These are phyloP conservation scores for Parascotia fuliginaria DNA, from an alignment of 2,888 invertebrate species.

Conservation along the genomic window DNA sequence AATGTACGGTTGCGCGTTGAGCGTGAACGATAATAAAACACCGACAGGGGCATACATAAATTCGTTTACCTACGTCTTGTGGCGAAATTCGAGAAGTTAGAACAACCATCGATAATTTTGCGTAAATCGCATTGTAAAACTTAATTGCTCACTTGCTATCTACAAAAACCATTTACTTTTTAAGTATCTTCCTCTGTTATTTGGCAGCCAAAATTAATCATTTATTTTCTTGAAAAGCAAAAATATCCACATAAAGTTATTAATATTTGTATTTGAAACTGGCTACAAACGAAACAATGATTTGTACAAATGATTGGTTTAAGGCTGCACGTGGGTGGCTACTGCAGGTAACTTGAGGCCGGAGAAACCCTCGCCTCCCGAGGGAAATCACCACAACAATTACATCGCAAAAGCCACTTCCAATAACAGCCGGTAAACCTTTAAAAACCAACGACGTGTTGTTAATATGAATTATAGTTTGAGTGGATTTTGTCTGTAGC, in stretches of 20 bases:
- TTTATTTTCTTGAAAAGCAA: too few species aligned
- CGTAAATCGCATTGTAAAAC: too few species aligned
- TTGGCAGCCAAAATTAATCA: too few species aligned
- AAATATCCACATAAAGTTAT: background rate
- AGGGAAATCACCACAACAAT: conserved; percentile 83
- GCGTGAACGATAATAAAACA: too few species aligned
- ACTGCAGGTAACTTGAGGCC: conserved; percentile 58
- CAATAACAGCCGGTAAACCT: conserved; percentile 73
- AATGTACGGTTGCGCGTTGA: too few species aligned
- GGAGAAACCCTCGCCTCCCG: conserved; percentile 66
- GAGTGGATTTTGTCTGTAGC: background rate
- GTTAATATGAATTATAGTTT: conserved; percentile 47
- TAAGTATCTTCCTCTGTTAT: too few species aligned
- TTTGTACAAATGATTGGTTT: conserved; percentile 50
- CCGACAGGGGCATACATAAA: too few species aligned
- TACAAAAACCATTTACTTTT: too few species aligned
- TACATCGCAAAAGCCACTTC: conserved; percentile 78
- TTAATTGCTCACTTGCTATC: too few species aligned
- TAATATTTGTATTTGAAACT: background rate
- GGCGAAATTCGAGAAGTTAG: too few species aligned
- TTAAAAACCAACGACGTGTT: conserved; percentile 61
- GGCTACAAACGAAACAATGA: conserved; percentile 22
- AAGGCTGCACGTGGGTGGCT: conserved; percentile 50
- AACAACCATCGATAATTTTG: too few species aligned
- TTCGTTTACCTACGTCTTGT: too few species aligned